Base-by-base conservation (phyloP, 2,113 vertebrate genomes). In the Heterochromis multidens region DNA sequence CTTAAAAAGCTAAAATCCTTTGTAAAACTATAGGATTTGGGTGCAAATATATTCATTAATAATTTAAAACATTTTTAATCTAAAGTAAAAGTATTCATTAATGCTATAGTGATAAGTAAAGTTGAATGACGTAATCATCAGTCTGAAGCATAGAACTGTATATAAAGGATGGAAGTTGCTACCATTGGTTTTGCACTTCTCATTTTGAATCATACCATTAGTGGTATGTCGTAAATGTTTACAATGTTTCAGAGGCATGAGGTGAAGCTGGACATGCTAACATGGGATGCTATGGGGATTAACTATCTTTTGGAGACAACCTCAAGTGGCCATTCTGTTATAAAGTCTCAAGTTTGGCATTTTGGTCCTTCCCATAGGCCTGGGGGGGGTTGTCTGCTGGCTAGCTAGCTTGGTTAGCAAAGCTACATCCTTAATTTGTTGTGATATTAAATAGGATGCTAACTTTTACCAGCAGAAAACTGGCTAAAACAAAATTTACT, bases 321-420 rank as follows among this genome's bases (percentile, higher is more conserved):
- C 37, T 40, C 37, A 40, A 40, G 11, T 40, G 37, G 35, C 35
- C 35, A 37, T 11, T 12, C 11, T 4, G 9, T 12, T 27, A 46
- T 0, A 46, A 70, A 46, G 1, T 70, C 65, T 49, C 65, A 40
- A 12, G 5, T 49, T 49, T 29, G 27, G 23, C 40, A 0, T 49
- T 70, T 27, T 29, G 40, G 23, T 11, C 4, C 65, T 46, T 10
- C 27, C 37, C 65, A 70, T 46, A 14, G 11, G 13, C 63, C 37
- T 43, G 40, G 23, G 14, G 23, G 23, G 2, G 23, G 11, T 19
- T 29, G 16, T 29, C 40, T 29, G 40, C 2, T 49, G 23, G 27
- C 0, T 46, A 27, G 63, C 40, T 46, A 19, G 37, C 17, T 46
- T 46, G 65, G 65, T 70, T 70, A 70, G 37, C 63, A 70, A 46